These are phyloP conservation scores for Hapalemur alaotrensis DNA, from an alignment of 2,797 vertebrate genomes.

Conservation along the genomic window DNA sequence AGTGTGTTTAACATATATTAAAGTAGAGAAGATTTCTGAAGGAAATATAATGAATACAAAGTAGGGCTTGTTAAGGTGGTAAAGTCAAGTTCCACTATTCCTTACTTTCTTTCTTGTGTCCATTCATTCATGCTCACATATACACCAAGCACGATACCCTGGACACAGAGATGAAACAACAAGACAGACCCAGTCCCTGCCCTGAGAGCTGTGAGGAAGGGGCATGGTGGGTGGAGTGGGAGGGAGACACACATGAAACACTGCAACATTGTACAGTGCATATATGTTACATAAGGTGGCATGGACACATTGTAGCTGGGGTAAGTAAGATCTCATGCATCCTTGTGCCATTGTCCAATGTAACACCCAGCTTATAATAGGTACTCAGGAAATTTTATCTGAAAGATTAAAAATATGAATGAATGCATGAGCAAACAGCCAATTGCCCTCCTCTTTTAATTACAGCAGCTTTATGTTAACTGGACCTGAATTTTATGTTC, in stretches of 20 bases:
- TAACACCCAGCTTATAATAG: not conserved
- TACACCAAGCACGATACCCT: not conserved
- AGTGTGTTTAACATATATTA: not conserved
- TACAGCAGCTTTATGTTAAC: not conserved
- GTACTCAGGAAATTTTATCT: not conserved
- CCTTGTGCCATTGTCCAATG: rapidly evolving
- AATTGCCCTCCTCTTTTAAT: not conserved
- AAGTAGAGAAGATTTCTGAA: no score
- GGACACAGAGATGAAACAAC: not conserved
- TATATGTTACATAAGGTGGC: rapidly evolving
- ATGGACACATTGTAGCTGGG: rapidly evolving
- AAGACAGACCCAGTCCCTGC: not conserved
- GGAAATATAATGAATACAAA: not conserved
- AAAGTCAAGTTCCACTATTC: rapidly evolving
- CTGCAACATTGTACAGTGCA: rapidly evolving
- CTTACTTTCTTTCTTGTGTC: not conserved
- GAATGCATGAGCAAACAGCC: not conserved
- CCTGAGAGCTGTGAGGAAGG: rapidly evolving
- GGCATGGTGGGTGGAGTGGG: rapidly evolving
- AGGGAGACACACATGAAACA: not conserved
- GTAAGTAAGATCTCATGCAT: not conserved
- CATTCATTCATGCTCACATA: not conserved
- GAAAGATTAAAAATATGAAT: not conserved
- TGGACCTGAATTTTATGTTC: not conserved
- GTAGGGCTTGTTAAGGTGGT: not conserved